Conservation (phyloP, 1,140 invertebrate genomes). For the Elysia chlorotica region DNA sequence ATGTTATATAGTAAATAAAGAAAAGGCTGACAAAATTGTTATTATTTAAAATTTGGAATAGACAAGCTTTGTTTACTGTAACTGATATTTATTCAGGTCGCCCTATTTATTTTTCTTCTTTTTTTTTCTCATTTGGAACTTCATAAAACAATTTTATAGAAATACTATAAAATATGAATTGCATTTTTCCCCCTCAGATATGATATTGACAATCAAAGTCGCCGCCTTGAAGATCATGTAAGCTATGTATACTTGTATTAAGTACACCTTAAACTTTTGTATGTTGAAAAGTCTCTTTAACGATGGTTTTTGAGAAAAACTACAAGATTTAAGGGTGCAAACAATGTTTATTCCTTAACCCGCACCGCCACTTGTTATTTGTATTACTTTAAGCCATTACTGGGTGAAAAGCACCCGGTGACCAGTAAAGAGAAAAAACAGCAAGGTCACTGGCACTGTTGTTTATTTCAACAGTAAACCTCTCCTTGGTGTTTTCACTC, state of each 20-base stretch:
- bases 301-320: background rate
- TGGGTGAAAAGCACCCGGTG: too few species aligned
- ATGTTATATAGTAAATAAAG: too few species aligned
- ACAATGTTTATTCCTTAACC: too few species aligned
- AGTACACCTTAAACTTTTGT: background rate
- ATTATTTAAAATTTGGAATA: background rate
- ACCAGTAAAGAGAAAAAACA: too few species aligned
- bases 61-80: background rate
- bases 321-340: background rate
- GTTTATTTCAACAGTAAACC: too few species aligned
- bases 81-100: background rate
- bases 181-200: conserved; percentile 53
- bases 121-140: background rate
- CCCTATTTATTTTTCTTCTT: too few species aligned
- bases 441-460: too few species aligned
- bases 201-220: conserved; percentile 60
- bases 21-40: background rate
- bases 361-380: too few species aligned
- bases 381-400: too few species aligned
- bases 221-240: conserved; percentile 53
- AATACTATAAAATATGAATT: background rate
- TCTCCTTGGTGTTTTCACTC: too few species aligned
- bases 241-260: conserved; percentile 27
- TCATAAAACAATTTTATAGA: background rate
- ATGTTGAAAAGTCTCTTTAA: background rate